Evolutionary conservation across 1,140 invertebrate genomes (phyloP).

Genomic region (Drosophila pallidifrons): DNA sequence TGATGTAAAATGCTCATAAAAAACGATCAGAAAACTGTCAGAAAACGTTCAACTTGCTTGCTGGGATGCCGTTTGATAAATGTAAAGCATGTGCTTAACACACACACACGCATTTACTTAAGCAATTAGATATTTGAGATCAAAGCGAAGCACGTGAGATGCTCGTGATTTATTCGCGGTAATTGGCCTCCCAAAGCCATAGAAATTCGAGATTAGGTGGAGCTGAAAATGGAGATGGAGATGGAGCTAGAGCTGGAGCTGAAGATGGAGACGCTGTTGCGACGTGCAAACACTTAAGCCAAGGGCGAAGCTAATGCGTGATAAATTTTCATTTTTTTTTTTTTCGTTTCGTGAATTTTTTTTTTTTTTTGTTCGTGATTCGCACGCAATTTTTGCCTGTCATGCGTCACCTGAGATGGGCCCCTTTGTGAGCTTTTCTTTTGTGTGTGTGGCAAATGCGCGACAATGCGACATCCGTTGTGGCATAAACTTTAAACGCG

Average conservation of each 20-base stretch:
- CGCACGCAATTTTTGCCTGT: conserved; percentile 7
- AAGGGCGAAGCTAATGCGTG: conserved; percentile 27
- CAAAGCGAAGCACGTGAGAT: conserved; percentile 4
- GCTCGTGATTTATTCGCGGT: not conserved
- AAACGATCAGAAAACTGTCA: no score
- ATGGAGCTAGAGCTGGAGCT: conserved; percentile 5
- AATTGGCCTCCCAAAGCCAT: conserved; percentile 1
- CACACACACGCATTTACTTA: not conserved
- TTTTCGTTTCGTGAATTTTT: not conserved
- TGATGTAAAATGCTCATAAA: no score
- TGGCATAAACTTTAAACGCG: conserved; percentile 1
- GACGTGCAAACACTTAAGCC: not conserved
- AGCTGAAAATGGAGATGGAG: conserved; percentile 6
- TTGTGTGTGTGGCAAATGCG: conserved; percentile 4
- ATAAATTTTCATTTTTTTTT: conserved; percentile 30
- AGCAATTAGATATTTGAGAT: conserved; percentile 1
- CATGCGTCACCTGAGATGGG: conserved; percentile 7
- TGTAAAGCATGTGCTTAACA: not conserved
- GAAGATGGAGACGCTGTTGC: not conserved
- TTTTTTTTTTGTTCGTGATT: conserved; percentile 32
- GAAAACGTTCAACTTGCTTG: no score
- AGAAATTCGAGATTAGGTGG: conserved; percentile 6
- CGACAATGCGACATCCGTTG: conserved; percentile 31
- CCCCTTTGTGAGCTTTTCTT: conserved; percentile 24
- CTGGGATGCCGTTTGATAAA: not conserved